A percentile compares a stretch with the other conserved stretches of the same genome.
Conservation (phyloP, 1,140 invertebrate species). For the Pogonomyrmex barbatus region DNA sequence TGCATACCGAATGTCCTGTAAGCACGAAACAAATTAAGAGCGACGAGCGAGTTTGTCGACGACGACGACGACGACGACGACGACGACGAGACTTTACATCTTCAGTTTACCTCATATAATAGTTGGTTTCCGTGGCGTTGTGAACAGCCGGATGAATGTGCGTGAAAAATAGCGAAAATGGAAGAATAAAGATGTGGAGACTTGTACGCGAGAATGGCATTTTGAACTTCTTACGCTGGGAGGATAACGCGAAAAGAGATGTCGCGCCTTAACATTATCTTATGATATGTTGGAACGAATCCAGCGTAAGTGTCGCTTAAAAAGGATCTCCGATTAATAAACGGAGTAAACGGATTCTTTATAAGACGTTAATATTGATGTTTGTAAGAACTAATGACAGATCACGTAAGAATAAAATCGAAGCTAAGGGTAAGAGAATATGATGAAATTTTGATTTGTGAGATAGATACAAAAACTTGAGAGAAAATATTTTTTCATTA, state of each 20-base stretch:
- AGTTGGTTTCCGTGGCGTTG: conserved; percentile 9
- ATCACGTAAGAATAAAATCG: conserved; percentile 9
- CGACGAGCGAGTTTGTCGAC: neutral
- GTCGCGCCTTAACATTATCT: neutral
- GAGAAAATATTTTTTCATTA: conserved; percentile 22
- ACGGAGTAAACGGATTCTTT: neutral
- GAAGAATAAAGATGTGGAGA: neutral
- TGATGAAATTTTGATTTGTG: neutral
- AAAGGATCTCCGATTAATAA: conserved; percentile 2
- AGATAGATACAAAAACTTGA: neutral
- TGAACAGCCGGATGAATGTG: neutral
- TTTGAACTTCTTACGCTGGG: neutral
- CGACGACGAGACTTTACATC: conserved; percentile 10
- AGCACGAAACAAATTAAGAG: conserved; percentile 31
- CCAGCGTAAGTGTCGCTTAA: neutral
- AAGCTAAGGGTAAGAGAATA: conserved; percentile 5
- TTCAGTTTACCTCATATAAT: conserved; percentile 33
- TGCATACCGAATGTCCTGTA: neutral
- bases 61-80: neutral
- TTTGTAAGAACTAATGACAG: neutral
- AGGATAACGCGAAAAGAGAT: neutral
- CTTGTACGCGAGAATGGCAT: neutral
- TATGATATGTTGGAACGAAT: neutral
- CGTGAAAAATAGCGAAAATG: neutral
- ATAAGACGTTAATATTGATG: neutral